Conservation (phyloP, 2,797 vertebrate genomes). For the Ptychadena robeensis region DNA sequence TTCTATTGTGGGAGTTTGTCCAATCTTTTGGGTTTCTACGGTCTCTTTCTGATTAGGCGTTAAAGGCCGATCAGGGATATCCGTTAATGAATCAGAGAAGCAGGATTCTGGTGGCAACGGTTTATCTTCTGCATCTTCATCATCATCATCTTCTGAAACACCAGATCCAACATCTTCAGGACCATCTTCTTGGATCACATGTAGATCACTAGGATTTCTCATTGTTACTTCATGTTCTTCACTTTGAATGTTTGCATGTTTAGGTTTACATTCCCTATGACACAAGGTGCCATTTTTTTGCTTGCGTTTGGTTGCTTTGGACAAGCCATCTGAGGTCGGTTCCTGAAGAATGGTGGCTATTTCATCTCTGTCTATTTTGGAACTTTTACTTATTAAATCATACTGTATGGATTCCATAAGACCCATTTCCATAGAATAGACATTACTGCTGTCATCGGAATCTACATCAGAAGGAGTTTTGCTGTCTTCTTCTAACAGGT, state of each 20-base stretch:
- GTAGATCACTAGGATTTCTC: not conserved
- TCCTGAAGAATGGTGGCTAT: slow-evolving; percentile 47
- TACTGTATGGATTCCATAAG: slow-evolving; percentile 43
- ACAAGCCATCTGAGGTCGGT: not conserved
- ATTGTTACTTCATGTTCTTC: not conserved
- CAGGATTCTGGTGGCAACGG: not conserved
- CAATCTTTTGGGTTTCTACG: not conserved
- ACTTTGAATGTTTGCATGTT: slow-evolving; percentile 7
- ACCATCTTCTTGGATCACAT: not conserved
- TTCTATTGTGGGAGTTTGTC: not conserved
- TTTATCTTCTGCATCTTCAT: not conserved
- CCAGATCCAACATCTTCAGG: slow-evolving; percentile 1
- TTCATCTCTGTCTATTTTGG: slow-evolving; percentile 48
- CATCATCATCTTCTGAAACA: not conserved
- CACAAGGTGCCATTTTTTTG: not conserved
- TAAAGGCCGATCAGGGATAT: not conserved
- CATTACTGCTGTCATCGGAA: slow-evolving; percentile 47
- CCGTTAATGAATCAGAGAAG: not conserved
- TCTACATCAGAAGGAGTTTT: slow-evolving; percentile 50
- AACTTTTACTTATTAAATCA: slow-evolving; percentile 57
- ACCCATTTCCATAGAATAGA: slow-evolving; percentile 28
- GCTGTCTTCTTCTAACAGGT: slow-evolving; percentile 45
- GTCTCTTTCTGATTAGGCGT: not conserved
- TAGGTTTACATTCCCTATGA: not conserved
- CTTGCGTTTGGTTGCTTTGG: not conserved